These are phyloP conservation scores for Pterobdella sp. DNA, from an alignment of 2,888 invertebrate genomes.

Conservation along the genomic window DNA sequence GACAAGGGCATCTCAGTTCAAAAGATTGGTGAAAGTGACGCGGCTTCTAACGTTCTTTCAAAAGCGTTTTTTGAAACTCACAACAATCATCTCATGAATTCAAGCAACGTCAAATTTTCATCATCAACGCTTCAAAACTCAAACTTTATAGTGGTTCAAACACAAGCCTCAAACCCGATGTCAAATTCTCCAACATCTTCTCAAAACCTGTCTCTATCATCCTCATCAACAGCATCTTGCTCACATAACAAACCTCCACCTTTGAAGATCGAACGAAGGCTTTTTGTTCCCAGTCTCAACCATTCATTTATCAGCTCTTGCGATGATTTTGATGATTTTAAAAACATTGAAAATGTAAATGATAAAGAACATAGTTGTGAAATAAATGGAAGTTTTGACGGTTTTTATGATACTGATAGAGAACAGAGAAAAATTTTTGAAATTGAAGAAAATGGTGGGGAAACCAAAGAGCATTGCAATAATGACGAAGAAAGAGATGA, in stretches of 20 bases:
- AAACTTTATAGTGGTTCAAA: too few relatives aligned
- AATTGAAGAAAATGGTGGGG: neutral
- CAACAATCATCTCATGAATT: too few relatives aligned
- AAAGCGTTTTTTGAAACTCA: too few relatives aligned
- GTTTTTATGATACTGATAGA: neutral
- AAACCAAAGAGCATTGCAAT: neutral
- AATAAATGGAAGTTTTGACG: neutral
- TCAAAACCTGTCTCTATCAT: neutral
- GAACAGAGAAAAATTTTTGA: neutral
- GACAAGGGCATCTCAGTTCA: too few relatives aligned
- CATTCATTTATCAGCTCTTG: neutral
- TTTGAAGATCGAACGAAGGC: neutral
- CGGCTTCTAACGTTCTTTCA: too few relatives aligned
- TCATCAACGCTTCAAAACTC: too few relatives aligned
- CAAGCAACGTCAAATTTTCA: too few relatives aligned
- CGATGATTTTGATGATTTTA: slow-evolving; percentile 17
- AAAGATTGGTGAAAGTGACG: too few relatives aligned
- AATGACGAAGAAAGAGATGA: neutral
- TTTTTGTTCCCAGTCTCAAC: neutral
- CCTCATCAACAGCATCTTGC: neutral
- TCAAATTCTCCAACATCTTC: neutral
- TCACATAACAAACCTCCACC: neutral
- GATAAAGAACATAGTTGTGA: neutral
- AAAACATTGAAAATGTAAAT: neutral
- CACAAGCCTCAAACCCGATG: neutral